Base-by-base conservation (phyloP, 2,888 invertebrate species). In the Polietes domitor region DNA sequence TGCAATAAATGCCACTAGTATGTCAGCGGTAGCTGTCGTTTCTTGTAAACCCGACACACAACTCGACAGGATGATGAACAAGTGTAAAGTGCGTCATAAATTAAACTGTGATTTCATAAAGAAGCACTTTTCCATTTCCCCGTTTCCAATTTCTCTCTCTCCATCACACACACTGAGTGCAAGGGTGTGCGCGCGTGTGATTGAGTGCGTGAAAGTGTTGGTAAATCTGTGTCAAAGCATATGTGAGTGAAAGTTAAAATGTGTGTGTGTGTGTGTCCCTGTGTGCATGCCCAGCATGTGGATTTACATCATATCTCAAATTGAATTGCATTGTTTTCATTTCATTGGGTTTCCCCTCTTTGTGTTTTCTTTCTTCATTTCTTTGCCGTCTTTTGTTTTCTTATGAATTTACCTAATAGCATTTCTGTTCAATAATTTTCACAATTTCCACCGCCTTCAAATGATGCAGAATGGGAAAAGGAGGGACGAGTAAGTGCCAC, bases 51-150 rank as follows among this genome's bases (percentile, higher is more conserved):
- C 53, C 26, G 1, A 58, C 58, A 58, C 58, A 1, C n/a, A 5
- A 53, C 50, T 24, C 24, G 41, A 55, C 24, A 55, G 10, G 24
- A 55, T 21, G 65, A 37, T 19, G 19, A 41, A 43, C 37, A 68
- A 68, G 68, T 24, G 43, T 43, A 43, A 68, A 68, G 68, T 68
- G 68, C 68, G 41, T 43, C 68, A 68, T 68, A 68, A 68, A 43
- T 68, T 68, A 68, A 68, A 68, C 41, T 68, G 68, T 43, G 68
- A 68, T 68, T 68, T 43, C 37, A 37, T 43, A 24, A 21, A 68
- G 24, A 6, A 68, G 43, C 68, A 41, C 43, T 15, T 24, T 47
- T 32, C 12, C 61, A 61, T 0, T 10, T 26, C 3, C 2, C 10
- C 58, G 2, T 15, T 58, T 9, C 9, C 28, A 61, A 12, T 21